A percentile compares a stretch with the other conserved stretches of the same genome.
These are phyloP conservation scores for Aleiodes sp. DNA, from an alignment of 1,140 invertebrate genomes.

Conservation along the genomic window DNA sequence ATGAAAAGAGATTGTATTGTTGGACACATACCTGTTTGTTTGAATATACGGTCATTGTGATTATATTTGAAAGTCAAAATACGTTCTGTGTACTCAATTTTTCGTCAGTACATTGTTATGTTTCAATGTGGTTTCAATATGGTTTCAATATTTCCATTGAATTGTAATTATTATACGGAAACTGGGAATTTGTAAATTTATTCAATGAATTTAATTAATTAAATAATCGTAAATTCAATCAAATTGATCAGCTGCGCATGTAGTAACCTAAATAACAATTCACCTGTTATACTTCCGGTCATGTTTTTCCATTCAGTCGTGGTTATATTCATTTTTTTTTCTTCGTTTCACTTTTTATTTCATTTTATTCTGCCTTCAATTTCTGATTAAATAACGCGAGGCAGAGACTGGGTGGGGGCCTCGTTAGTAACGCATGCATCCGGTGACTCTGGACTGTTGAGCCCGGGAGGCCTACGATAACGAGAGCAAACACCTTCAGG, in stretches of 20 bases:
- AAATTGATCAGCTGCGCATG: neutral
- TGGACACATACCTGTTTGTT: neutral
- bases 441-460: slow-evolving; percentile 13
- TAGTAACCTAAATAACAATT: neutral
- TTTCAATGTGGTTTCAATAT: too few relatives aligned
- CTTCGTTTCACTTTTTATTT: neutral
- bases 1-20: neutral
- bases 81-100: slow-evolving; percentile 2
- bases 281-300: slow-evolving; percentile 1
- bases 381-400: slow-evolving; percentile 30
- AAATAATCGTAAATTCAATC: neutral
- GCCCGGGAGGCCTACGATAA: slow-evolving; percentile 16
- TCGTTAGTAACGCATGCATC: slow-evolving; percentile 28
- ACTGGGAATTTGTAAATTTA: too few relatives aligned
- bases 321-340: neutral
- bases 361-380: neutral
- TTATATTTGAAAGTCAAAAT: neutral
- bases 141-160: too few relatives aligned
- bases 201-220: slow-evolving; percentile 9
- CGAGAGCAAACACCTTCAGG: slow-evolving; percentile 29
- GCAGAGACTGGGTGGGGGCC: neutral
- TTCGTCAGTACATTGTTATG: too few relatives aligned
- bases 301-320: neutral
- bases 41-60: neutral
- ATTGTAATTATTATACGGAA: too few relatives aligned